A percentile compares a stretch with the other conserved stretches of the same genome.
phyloP scores from a whole-genome alignment of 2,113 vertebrate genomes.

The Apeltes quadracus region DNA sequence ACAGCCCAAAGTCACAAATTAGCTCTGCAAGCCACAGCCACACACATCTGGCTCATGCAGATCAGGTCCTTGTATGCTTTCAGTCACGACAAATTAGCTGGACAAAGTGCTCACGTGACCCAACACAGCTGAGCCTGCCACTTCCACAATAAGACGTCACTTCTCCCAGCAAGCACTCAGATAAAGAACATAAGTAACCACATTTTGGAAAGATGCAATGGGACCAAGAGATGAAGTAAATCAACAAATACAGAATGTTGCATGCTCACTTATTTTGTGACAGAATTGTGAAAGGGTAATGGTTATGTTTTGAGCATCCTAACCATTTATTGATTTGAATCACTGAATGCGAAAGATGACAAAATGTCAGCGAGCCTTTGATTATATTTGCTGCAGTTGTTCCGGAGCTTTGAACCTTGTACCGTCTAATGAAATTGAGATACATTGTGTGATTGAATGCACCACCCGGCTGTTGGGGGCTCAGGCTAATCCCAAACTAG shows the following conservation, averaged over 20 bases:
- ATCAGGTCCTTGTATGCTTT: constrained; percentile 6
- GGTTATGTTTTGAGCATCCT: background rate
- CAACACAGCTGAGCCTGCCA: background rate
- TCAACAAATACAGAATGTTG: background rate
- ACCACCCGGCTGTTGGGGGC: too few relatives aligned
- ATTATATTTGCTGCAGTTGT: too few relatives aligned
- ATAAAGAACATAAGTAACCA: background rate
- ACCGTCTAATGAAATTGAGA: too few relatives aligned
- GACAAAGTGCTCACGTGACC: background rate
- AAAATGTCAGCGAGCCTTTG: too few relatives aligned
- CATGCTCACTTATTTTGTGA: background rate
- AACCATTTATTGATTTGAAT: too few relatives aligned
- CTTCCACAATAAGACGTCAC: background rate
- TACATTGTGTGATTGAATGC: too few relatives aligned
- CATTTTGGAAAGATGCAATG: background rate
- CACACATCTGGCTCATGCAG: background rate
- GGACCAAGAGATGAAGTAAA: background rate
- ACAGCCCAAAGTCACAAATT: background rate
- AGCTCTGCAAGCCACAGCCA: background rate
- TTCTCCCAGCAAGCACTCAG: background rate
- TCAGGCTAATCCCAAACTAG: too few relatives aligned
- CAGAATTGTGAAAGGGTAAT: background rate
- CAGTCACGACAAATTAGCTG: constrained; percentile 14
- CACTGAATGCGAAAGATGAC: too few relatives aligned
- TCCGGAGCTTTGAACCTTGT: too few relatives aligned